Conservation (phyloP, 2,113 vertebrate genomes). For the Brachypteracias leptosomus region DNA sequence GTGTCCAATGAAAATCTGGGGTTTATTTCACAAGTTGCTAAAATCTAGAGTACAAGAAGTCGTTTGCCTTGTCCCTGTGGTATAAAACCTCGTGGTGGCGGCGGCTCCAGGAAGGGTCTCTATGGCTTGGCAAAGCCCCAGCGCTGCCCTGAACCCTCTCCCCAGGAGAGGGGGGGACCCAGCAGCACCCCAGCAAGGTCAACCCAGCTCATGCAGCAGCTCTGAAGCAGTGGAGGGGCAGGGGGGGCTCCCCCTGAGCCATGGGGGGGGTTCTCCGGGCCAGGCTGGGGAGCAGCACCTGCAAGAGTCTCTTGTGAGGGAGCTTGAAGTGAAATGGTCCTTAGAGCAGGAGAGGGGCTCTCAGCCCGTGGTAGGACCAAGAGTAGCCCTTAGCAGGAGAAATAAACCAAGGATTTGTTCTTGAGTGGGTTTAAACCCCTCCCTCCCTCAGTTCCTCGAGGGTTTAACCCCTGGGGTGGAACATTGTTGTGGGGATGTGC, state of each 20-base stretch:
- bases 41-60: constrained; percentile 47
- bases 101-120: background rate
- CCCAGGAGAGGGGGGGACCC: constrained; percentile 34
- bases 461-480: background rate
- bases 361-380: background rate
- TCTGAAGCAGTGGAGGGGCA: background rate
- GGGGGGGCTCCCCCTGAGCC: too few relatives aligned
- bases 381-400: background rate
- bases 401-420: background rate
- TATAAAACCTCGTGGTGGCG: background rate
- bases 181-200: background rate
- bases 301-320: background rate
- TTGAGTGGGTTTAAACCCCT: background rate
- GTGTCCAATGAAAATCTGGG: constrained; percentile 40
- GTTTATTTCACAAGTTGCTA: constrained; percentile 57
- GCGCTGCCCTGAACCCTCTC: constrained; percentile 27
- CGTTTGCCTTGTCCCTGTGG: background rate
- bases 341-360: background rate
- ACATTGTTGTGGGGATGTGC: rapidly evolving
- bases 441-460: background rate
- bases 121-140: constrained; percentile 51
- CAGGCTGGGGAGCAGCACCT: background rate
- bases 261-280: too few relatives aligned
- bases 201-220: constrained; percentile 10
- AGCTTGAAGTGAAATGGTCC: background rate